These are phyloP conservation scores for Ophiodon elongatus DNA, from an alignment of 2,113 vertebrate genomes.

Conservation along the genomic window DNA sequence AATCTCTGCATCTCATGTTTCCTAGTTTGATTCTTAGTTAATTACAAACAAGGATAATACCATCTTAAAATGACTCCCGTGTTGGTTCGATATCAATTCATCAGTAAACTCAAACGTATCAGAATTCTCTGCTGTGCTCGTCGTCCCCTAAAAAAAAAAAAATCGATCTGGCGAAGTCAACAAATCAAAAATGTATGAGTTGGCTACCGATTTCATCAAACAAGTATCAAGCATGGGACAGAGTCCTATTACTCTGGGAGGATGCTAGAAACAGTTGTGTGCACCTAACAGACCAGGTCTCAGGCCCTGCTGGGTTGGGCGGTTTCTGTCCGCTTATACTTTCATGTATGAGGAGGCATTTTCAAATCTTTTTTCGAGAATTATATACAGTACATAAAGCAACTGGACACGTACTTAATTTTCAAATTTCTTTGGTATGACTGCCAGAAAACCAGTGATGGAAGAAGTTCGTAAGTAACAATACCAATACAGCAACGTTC, in stretches of 20 bases:
- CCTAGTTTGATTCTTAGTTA: neutral
- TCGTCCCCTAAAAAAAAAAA: conserved; percentile 24
- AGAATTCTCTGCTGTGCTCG: conserved; percentile 26
- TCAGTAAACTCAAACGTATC: conserved; percentile 1
- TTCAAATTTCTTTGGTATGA: neutral
- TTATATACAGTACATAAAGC: no score
- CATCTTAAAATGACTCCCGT: neutral
- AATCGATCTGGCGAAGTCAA: conserved; percentile 53
- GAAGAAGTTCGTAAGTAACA: neutral
- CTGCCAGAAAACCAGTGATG: neutral
- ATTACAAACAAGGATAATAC: neutral
- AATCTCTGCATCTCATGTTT: neutral
- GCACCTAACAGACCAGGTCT: conserved; percentile 34
- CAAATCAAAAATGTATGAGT: conserved; percentile 61
- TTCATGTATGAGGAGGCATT: no score
- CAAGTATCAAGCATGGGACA: conserved; percentile 43
- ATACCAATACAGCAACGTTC: neutral
- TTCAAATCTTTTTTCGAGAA: no score
- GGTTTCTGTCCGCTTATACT: neutral
- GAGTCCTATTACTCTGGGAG: conserved; percentile 34
- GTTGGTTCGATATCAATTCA: neutral
- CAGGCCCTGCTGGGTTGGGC: neutral
- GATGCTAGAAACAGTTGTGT: conserved; percentile 32
- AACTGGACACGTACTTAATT: neutral
- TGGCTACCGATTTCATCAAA: conserved; percentile 54